Conservation (phyloP, 2,113 vertebrate genomes). For the Ivindomyrus marchei region DNA sequence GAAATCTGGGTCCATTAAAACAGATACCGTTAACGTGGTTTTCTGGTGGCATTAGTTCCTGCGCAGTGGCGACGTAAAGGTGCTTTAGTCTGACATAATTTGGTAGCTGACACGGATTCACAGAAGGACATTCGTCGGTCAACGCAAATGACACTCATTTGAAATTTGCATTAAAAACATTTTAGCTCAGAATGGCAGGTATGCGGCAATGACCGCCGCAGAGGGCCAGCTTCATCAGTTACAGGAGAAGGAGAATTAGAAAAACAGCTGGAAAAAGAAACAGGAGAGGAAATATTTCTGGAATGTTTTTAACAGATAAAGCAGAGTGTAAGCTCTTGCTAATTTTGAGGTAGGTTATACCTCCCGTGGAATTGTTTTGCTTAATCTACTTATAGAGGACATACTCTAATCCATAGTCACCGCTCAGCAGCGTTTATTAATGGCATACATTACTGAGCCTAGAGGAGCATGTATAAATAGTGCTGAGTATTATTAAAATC, state of each 20-base stretch:
- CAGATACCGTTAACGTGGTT: neutral
- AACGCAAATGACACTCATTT: neutral
- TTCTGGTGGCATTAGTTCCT: neutral
- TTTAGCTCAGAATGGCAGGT: neutral
- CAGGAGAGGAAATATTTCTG: neutral
- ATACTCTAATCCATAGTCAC: neutral
- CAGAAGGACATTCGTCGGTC: neutral
- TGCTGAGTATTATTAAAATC: neutral
- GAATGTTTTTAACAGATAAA: conserved; percentile 3
- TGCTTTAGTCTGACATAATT: neutral
- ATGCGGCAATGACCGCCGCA: neutral
- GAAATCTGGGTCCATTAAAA: neutral
- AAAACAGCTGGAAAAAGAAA: neutral
- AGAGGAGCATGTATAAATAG: neutral
- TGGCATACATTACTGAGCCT: neutral
- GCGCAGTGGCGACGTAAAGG: neutral
- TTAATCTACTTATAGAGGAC: conserved; percentile 11
- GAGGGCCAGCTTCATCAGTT: neutral
- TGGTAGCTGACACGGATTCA: neutral
- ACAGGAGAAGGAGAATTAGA: neutral
- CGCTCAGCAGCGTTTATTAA: neutral
- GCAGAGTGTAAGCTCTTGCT: neutral
- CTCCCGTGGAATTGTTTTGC: neutral
- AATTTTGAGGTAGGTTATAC: neutral
- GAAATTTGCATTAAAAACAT: neutral